These are phyloP conservation scores for Semaprochilodus insignis DNA, from an alignment of 2,797 vertebrate genomes.

Conservation along the genomic window DNA sequence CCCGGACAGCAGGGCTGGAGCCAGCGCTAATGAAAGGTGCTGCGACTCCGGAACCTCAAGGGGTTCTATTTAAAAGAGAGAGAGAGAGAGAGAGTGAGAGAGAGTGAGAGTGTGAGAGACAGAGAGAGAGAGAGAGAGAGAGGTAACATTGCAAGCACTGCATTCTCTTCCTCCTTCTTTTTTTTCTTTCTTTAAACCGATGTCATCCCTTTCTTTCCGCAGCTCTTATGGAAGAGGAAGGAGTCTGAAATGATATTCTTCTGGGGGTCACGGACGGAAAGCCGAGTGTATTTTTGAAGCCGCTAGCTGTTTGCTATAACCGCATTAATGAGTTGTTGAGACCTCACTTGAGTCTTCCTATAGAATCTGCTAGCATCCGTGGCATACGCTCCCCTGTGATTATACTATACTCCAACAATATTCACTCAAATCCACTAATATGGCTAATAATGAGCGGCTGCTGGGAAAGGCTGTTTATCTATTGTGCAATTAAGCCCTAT, in stretches of 20 bases:
- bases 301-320: constrained; percentile 53
- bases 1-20: constrained; percentile 68
- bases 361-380: constrained; percentile 47
- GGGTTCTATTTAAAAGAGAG: constrained; percentile 71
- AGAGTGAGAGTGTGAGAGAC: constrained; percentile 54
- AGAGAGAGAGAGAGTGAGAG: constrained; percentile 26
- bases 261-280: constrained; percentile 44
- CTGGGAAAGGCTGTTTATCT: background rate
- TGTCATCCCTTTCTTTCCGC: constrained; percentile 56
- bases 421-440: constrained; percentile 18
- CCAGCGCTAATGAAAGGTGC: constrained; percentile 76
- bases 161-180: constrained; percentile 59
- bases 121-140: constrained; percentile 37
- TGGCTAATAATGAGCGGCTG: background rate
- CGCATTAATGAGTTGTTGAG: constrained; percentile 59
- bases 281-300: constrained; percentile 53
- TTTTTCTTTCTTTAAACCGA: constrained; percentile 44
- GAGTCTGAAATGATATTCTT: constrained; percentile 55
- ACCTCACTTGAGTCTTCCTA: constrained; percentile 46
- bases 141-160: constrained; percentile 61
- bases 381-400: constrained; percentile 32
- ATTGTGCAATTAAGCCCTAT: background rate
- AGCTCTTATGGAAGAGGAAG: constrained; percentile 47
- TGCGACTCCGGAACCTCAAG: constrained; percentile 72
- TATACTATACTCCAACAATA: constrained; percentile 9